A percentile compares a stretch with the other conserved stretches of the same genome.
phyloP scores from a whole-genome alignment of 2,797 vertebrate genomes.

The Manis pentadactyla region DNA sequence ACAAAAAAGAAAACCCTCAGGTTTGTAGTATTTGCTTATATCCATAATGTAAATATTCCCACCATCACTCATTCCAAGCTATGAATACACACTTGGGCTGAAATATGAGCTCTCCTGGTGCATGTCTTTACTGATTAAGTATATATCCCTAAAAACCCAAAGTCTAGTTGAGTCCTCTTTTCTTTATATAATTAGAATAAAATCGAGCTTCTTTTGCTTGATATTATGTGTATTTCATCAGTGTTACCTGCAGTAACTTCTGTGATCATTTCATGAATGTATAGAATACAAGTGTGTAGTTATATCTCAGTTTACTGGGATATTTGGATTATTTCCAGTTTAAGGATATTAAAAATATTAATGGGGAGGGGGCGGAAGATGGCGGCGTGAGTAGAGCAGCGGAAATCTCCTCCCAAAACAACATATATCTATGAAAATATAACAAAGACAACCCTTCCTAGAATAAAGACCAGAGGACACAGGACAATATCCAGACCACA shows the following conservation, averaged over 20 bases:
- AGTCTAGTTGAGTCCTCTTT: background rate
- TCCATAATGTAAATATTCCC: background rate
- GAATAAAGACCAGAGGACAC: no score
- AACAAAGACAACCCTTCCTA: no score
- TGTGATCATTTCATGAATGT: background rate
- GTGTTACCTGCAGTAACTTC: background rate
- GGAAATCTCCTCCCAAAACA: no score
- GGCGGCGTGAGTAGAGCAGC: no score
- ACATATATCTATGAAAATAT: no score
- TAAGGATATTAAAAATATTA: background rate
- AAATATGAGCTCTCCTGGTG: background rate
- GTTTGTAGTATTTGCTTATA: background rate
- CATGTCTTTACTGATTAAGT: background rate
- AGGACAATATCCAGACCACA: no score
- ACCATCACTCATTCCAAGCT: background rate
- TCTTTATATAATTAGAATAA: background rate
- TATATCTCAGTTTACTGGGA: background rate
- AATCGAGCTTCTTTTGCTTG: background rate
- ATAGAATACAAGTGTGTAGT: background rate
- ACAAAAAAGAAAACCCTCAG: background rate
- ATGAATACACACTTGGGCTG: background rate
- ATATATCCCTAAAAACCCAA: background rate
- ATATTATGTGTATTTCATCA: background rate
- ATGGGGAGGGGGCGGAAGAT: no score
- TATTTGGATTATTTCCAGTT: background rate